Conservation (phyloP, 2,888 invertebrate species). For the Acanthosoma haemorrhoidale region DNA sequence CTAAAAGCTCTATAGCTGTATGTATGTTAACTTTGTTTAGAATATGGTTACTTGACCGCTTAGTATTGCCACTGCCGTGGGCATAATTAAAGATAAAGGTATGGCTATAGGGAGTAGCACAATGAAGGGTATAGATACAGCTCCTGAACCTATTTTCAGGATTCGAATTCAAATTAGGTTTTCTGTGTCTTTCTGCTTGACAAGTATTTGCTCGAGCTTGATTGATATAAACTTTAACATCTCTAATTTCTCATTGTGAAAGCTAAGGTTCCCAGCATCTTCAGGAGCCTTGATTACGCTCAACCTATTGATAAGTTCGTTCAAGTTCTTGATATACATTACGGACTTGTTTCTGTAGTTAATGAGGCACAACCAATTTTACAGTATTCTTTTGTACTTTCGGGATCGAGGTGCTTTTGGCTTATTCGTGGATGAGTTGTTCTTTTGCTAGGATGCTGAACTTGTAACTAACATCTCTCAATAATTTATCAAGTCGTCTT, state of each 20-base stretch:
- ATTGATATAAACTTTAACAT: too few species aligned
- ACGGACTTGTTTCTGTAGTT: background rate
- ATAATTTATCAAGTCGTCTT: background rate
- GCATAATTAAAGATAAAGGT: background rate
- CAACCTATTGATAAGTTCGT: too few species aligned
- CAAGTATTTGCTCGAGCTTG: too few species aligned
- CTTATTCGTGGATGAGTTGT: background rate
- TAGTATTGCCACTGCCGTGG: background rate
- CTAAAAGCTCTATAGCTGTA: background rate
- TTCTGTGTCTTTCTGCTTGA: too few species aligned
- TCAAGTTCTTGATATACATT: too few species aligned
- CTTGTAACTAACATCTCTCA: background rate
- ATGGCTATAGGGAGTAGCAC: background rate
- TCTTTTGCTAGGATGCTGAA: background rate
- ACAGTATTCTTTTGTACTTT: background rate
- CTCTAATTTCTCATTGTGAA: too few species aligned
- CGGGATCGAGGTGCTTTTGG: background rate
- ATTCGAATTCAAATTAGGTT: too few species aligned
- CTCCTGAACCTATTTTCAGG: too few species aligned
- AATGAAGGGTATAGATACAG: too few species aligned
- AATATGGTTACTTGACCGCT: background rate
- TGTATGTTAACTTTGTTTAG: background rate
- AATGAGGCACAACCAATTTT: background rate
- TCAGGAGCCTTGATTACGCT: too few species aligned
- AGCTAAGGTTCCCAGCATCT: too few species aligned